A percentile compares a stretch with the other conserved stretches of the same genome.
These are phyloP conservation scores for Heliconius ismenius DNA, from an alignment of 2,888 invertebrate genomes.

Conservation along the genomic window DNA sequence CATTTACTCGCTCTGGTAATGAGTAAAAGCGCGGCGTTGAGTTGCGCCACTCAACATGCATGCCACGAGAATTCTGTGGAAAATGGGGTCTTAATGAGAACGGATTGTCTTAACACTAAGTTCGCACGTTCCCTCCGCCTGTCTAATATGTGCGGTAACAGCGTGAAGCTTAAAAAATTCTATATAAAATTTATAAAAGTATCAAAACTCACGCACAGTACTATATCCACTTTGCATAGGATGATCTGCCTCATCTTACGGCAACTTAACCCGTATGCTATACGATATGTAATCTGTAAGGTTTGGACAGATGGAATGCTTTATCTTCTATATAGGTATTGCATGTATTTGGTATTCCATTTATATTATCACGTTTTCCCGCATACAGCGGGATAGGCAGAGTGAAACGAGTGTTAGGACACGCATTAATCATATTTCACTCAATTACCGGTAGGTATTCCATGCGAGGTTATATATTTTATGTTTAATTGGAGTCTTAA, in stretches of 20 bases:
- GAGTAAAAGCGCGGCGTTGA: too few species aligned
- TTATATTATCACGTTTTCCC: too few species aligned
- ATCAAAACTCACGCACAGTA: constrained; percentile 50
- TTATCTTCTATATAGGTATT: not conserved
- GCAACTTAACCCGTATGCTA: constrained; percentile 40
- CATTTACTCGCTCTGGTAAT: not conserved
- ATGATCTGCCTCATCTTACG: constrained; percentile 48
- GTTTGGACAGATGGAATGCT: constrained; percentile 15
- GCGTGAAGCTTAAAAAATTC: not conserved
- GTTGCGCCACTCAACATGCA: too few species aligned
- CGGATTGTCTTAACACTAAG: not conserved
- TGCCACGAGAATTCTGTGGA: not conserved
- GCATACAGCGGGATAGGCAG: too few species aligned
- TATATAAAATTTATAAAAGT: constrained; percentile 46
- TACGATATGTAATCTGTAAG: constrained; percentile 35
- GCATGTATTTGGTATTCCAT: not conserved
- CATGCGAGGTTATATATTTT: too few species aligned
- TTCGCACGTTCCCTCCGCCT: not conserved
- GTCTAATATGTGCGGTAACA: too few species aligned
- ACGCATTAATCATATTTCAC: too few species aligned
- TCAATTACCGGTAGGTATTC: too few species aligned
- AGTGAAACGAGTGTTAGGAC: too few species aligned
- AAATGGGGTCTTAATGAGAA: not conserved
- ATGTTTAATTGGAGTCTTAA: too few species aligned
- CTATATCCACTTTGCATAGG: constrained; percentile 58